Base-by-base conservation (phyloP, 2,797 vertebrate genomes). In the Hydrolagus colliei region DNA sequence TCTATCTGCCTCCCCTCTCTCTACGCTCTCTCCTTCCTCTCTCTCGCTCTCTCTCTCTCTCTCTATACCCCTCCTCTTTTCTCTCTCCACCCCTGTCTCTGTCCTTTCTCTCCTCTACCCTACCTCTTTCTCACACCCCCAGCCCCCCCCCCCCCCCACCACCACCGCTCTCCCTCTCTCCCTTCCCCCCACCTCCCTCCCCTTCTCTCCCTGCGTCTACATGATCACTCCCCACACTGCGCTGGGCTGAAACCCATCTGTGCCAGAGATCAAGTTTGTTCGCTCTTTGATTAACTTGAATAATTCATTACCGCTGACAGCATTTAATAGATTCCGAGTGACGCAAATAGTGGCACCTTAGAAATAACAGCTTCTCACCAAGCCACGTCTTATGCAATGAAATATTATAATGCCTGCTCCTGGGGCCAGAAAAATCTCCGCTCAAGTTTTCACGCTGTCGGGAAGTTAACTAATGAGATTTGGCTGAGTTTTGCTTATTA, bases 221-320 rank as follows among this genome's bases (percentile, higher is more conserved):
- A 27, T 27, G 27, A 27, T 27, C 27, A 27, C 27, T 27, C 27
- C 41, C 6, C 41, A 84, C 65, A 32, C 18, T 35, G 35, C 6
- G 14, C 27, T 22, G 62, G 12, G 27, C 79, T 84, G 79, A 14
- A 35, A 65, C 79, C 79, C 79, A 68, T 71, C 65, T 71, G 63
- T 80, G 61, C 41, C 63, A 84, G 79, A 14, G 63, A 82, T 71
- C 65, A 84, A 67, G 68, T 86, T 86, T 87, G 88, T 87, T 80
- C 76, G 68, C 63, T 88, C 68, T 85, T 52, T 87, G 86, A 87
- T 87, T 87, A 88, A 72, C 52, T 85, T 86, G 87, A 88, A 86
- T 89, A 84, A 91, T 90, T 89, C 74, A 88, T 86, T 8, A 0
- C 86, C 87, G 59, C 67, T 20, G 16, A 0, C 86, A 87, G 87